Conservation (phyloP, 2,113 vertebrate genomes). For the Carassius auratus region DNA sequence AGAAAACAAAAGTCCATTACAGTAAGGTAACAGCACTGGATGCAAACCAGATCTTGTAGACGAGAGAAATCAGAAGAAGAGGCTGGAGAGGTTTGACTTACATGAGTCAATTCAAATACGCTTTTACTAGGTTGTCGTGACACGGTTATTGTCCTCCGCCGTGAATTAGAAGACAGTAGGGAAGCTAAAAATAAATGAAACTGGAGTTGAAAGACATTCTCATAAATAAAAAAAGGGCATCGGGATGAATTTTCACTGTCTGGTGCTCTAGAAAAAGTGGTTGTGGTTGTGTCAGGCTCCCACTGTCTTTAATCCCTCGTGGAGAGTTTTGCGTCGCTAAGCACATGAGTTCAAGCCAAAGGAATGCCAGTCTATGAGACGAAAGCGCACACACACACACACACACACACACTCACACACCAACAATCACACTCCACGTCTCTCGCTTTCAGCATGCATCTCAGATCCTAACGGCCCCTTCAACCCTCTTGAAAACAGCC, state of each 20-base stretch:
- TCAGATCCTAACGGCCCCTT: neutral
- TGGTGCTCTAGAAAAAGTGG: constrained; percentile 22
- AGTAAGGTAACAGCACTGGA: neutral
- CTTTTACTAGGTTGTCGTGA: neutral
- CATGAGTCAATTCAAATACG: neutral
- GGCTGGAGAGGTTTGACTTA: neutral
- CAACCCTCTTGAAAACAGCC: neutral
- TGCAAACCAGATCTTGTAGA: neutral
- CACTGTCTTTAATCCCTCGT: constrained; percentile 52
- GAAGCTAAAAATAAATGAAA: constrained; percentile 18
- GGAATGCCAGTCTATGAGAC: constrained; percentile 70
- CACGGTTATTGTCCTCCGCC: neutral
- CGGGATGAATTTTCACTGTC: neutral
- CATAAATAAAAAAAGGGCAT: constrained; percentile 38
- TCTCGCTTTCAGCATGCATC: neutral
- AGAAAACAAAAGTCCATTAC: constrained; percentile 4
- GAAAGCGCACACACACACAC: neutral
- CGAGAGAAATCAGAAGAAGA: neutral
- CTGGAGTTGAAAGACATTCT: constrained; percentile 34
- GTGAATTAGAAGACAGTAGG: neutral
- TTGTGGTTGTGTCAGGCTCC: constrained; percentile 11
- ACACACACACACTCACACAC: neutral
- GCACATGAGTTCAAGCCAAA: constrained; percentile 60
- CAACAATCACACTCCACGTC: constrained; percentile 10
- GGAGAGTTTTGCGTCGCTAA: constrained; percentile 63